Percentiles rank a stretch among this genome's conserved stretches.
Conservation (phyloP, 2,113 vertebrate genomes). For the Platysteira castanea region DNA sequence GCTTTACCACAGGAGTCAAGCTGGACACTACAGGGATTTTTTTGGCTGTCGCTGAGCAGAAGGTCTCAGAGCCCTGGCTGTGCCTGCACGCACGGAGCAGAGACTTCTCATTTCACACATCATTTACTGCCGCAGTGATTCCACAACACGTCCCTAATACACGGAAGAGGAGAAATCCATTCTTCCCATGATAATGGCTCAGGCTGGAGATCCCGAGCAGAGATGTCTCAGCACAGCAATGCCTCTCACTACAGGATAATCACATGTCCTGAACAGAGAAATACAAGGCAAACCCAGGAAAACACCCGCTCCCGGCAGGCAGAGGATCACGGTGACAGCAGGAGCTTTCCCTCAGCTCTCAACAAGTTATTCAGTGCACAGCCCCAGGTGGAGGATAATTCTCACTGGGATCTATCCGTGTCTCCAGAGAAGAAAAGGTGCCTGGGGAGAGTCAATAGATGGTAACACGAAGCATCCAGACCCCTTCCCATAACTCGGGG, state of each 20-base stretch:
- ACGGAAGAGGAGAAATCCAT: conserved; percentile 39
- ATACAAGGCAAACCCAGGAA: background rate
- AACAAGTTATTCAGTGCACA: background rate
- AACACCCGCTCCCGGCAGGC: background rate
- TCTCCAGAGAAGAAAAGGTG: background rate
- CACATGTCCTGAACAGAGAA: background rate
- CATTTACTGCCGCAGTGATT: conserved; percentile 69
- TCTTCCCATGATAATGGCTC: background rate
- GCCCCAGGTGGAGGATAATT: background rate
- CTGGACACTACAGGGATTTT: background rate
- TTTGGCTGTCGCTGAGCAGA: background rate
- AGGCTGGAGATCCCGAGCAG: background rate
- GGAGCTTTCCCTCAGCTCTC: background rate
- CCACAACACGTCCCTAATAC: conserved; percentile 43
- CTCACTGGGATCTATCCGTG: background rate
- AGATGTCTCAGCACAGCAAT: background rate
- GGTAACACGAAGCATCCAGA: background rate
- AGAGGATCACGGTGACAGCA: background rate
- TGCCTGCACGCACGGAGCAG: background rate
- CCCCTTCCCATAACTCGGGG: background rate
- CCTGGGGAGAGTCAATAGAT: background rate
- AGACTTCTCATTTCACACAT: conserved; percentile 77
- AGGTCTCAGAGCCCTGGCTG: background rate
- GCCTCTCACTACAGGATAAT: background rate
- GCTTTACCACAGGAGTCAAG: background rate